Percentiles rank a stretch among this genome's conserved stretches.
These are phyloP conservation scores for Microchirus variegatus DNA, from an alignment of 2,797 vertebrate genomes.

Conservation along the genomic window DNA sequence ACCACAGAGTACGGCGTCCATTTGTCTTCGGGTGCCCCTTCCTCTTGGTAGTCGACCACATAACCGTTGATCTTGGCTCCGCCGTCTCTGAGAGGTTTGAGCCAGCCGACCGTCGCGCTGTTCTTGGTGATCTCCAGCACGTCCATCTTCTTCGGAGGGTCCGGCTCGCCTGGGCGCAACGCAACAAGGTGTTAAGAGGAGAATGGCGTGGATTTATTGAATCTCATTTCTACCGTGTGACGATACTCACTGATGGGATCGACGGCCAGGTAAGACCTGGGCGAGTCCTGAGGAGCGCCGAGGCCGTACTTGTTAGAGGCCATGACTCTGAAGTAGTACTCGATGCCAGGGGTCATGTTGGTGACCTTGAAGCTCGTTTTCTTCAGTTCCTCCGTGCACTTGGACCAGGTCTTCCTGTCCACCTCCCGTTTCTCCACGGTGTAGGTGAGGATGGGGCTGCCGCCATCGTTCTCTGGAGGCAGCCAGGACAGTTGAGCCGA, in stretches of 20 bases:
- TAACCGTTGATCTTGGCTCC: slow-evolving; percentile 97
- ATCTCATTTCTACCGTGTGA: background rate
- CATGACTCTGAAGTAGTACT: slow-evolving; percentile 96
- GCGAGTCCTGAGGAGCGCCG: slow-evolving; percentile 92
- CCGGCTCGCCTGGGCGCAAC: slow-evolving; percentile 88
- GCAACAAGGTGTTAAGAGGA: slow-evolving; percentile 16
- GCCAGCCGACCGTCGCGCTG: slow-evolving; percentile 92
- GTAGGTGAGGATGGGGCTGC: slow-evolving; percentile 92
- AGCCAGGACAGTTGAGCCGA: slow-evolving; percentile 94
- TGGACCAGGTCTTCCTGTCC: slow-evolving; percentile 96
- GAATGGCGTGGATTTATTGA: background rate
- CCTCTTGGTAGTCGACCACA: slow-evolving; percentile 92
- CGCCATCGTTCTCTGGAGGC: slow-evolving; percentile 97
- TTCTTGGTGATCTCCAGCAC: slow-evolving; percentile 95
- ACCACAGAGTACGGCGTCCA: slow-evolving; percentile 98
- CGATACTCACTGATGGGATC: slow-evolving; percentile 93
- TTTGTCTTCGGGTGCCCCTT: slow-evolving; percentile 88
- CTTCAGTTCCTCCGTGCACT: slow-evolving; percentile 89
- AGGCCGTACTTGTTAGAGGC: slow-evolving; percentile 97
- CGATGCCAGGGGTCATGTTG: slow-evolving; percentile 89
- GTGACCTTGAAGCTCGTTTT: slow-evolving; percentile 95
- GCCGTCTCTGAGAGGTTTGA: slow-evolving; percentile 94
- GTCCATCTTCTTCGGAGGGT: slow-evolving; percentile 97
- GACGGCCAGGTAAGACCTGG: slow-evolving; percentile 90
- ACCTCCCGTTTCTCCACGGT: slow-evolving; percentile 96